These are phyloP conservation scores for Orchesella cincta DNA, from an alignment of 1,140 invertebrate genomes.

Conservation along the genomic window DNA sequence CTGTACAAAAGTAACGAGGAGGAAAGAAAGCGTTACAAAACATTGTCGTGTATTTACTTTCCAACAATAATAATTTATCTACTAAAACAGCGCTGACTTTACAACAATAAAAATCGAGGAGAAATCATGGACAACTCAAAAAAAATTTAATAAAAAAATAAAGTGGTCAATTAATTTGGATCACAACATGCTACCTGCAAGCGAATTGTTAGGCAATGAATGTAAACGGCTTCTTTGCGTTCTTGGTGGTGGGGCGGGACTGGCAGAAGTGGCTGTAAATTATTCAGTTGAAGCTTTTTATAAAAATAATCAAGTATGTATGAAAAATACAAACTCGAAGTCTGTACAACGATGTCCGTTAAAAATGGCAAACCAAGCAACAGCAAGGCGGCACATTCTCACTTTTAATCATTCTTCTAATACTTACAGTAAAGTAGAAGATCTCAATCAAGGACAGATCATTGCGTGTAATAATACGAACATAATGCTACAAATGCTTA, in stretches of 20 bases:
- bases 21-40: too few species aligned
- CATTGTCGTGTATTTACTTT: too few species aligned
- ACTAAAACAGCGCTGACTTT: background rate
- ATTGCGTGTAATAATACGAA: conserved; percentile 7
- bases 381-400: background rate
- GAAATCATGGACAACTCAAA: too few species aligned
- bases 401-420: too few species aligned
- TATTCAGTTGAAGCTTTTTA: background rate
- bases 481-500: conserved; percentile 51
- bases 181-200: conserved; percentile 48
- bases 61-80: background rate
- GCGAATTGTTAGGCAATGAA: conserved; percentile 53
- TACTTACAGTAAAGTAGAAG: background rate
- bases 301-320: background rate
- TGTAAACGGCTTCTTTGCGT: conserved; percentile 54
- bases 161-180: conserved; percentile 48
- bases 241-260: conserved; percentile 54
- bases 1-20: too few species aligned
- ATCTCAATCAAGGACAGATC: background rate
- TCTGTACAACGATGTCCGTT: background rate
- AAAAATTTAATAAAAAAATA: conserved; percentile 11
- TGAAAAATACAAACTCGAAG: conserved; percentile 5
- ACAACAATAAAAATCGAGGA: conserved; percentile 20
- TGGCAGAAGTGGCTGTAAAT: conserved; percentile 47
- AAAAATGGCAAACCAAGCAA: background rate